Base-by-base conservation (phyloP, 2,888 invertebrate genomes). In the Drosophila nigritarsus region DNA sequence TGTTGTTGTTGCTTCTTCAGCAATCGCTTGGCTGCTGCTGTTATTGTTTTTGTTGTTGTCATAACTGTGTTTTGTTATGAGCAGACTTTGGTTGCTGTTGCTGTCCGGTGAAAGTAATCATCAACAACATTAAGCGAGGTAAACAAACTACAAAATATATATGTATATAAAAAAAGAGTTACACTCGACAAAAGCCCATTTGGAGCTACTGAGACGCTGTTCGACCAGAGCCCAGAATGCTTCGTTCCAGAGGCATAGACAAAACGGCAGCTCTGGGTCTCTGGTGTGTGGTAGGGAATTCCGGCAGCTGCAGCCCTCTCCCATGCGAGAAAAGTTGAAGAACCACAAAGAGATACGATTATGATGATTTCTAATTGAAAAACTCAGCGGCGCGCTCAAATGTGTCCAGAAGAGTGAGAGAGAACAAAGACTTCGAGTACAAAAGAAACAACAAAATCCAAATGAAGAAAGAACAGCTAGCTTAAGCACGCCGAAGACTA, bases 291-390 rank as follows among this genome's bases (percentile, higher is more conserved):
- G 48, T 36, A 79, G 75, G 76, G 80, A 79, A 77, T 70, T 75
- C 76, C 80, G 60, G 71, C 80, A 75, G 77, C 76, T 70, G 70
- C 69, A 65, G 69, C 36, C 27, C 42, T 49, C 40, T 9, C 59
- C 38, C 48, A 18, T 55, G 15, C 24, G 36, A 42, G 49, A 65
- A 80, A 78, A 72, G 72, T 77, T 78, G 81, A 78, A 66, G 78
- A 73, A 78, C 78, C 80, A 82, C 85, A 75, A 76, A 74, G 80
- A 77, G 73, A 87, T 80, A 72, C 74, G 84, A 89, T 82, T 88
- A 77, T 88, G 75, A 90, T 83, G 90, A 85, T 90, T 88, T 85
- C 85, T 85, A 85, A 85, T 85, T 85, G 90, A 90, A 89, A 89
- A 84, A 75, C 65, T 77, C 82, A 68, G 78, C 77, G 65, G 67